These are phyloP conservation scores for Hemicordylus capensis DNA, from an alignment of 2,113 vertebrate genomes.

Conservation along the genomic window DNA sequence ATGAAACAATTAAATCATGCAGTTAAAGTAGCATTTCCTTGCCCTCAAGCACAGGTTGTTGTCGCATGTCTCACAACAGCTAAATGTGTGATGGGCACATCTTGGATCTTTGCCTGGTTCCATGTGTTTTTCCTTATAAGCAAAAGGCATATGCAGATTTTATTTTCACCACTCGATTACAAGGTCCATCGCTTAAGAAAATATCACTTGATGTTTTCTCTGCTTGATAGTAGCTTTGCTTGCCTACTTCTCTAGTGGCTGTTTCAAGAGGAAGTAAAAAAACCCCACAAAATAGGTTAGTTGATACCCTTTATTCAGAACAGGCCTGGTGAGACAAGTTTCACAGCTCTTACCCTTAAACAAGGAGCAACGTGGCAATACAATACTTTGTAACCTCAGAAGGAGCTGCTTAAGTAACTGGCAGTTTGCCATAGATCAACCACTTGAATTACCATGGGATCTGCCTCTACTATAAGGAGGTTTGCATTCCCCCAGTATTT, in stretches of 20 bases:
- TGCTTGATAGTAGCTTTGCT: not conserved
- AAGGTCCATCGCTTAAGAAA: not conserved
- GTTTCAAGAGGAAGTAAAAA: not conserved
- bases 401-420: not conserved
- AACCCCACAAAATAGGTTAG: constrained; percentile 2
- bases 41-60: not conserved
- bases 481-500: not conserved
- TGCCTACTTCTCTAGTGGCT: not conserved
- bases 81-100: not conserved
- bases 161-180: not conserved
- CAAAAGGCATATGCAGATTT: not conserved
- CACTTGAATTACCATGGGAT: not conserved
- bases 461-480: not conserved
- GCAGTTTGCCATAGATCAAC: not conserved
- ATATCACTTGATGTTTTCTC: not conserved
- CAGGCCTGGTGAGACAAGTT: not conserved
- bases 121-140: not conserved
- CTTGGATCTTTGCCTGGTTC: not conserved
- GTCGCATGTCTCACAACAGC: not conserved
- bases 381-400: not conserved
- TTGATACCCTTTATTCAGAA: not conserved
- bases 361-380: not conserved
- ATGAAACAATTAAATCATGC: not conserved
- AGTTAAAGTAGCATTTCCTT: not conserved
- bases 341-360: not conserved